Percentiles rank a stretch among this genome's conserved stretches.
phyloP scores from a whole-genome alignment of 2,888 invertebrate genomes.

The Fissipunctia ypsillon region DNA sequence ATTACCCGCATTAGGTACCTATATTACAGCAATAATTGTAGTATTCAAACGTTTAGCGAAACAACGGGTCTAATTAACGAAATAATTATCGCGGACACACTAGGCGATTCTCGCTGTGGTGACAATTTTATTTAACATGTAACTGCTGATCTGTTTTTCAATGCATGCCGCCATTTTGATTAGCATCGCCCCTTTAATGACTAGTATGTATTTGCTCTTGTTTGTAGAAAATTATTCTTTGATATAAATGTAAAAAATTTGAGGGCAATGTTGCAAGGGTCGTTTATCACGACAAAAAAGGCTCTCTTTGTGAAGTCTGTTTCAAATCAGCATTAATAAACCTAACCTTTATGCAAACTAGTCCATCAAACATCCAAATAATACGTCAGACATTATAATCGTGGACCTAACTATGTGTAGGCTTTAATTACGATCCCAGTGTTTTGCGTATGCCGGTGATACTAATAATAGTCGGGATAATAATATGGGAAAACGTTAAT shows the following conservation, averaged over 20 bases:
- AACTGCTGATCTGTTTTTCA: conserved; percentile 40
- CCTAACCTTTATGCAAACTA: conserved; percentile 24
- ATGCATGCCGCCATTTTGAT: conserved; percentile 35
- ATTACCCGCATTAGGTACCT: conserved; percentile 49
- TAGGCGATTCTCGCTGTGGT: conserved; percentile 47
- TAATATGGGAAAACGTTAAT: conserved; percentile 80
- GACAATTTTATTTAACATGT: conserved; percentile 57
- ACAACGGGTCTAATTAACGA: conserved; percentile 79
- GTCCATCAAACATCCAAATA: conserved; percentile 42
- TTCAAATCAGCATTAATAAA: background rate
- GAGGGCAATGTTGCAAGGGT: background rate
- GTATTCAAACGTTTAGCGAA: conserved; percentile 71
- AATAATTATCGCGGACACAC: conserved; percentile 74
- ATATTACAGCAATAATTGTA: conserved; percentile 53
- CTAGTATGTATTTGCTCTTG: background rate
- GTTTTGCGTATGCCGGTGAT: conserved; percentile 56
- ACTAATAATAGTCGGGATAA: conserved; percentile 68
- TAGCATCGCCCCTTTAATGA: conserved; percentile 24
- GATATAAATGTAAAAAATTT: background rate
- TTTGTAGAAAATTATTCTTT: background rate
- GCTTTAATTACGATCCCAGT: conserved; percentile 39
- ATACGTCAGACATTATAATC: conserved; percentile 44
- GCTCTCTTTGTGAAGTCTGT: background rate
- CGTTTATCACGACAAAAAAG: background rate
- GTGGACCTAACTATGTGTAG: conserved; percentile 36